Percentiles rank a stretch among this genome's conserved stretches.
These are phyloP conservation scores for Parambassis ranga DNA, from an alignment of 2,797 vertebrate genomes.

Conservation along the genomic window DNA sequence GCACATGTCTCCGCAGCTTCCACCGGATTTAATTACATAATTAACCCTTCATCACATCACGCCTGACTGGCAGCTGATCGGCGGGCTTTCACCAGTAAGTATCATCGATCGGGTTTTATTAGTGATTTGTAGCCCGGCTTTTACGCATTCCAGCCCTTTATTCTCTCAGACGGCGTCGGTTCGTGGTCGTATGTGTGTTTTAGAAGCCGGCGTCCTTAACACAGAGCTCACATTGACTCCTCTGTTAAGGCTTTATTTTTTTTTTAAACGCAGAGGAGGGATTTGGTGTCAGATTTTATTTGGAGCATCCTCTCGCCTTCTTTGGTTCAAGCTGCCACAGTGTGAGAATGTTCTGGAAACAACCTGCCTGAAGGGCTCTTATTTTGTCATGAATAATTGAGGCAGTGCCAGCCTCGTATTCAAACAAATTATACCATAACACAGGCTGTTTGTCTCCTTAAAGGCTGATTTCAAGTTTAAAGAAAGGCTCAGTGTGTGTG, in stretches of 20 bases:
- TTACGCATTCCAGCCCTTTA: not conserved
- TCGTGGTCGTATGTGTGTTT: not conserved
- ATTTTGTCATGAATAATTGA: slow-evolving; percentile 52
- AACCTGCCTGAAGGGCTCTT: slow-evolving; percentile 34
- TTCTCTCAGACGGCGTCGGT: slow-evolving; percentile 1
- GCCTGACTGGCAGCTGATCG: slow-evolving; percentile 21
- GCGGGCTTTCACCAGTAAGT: slow-evolving; percentile 57
- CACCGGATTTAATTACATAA: slow-evolving; percentile 30
- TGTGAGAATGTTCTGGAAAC: slow-evolving; percentile 72
- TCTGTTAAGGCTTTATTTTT: not conserved
- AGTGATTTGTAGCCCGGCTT: not conserved
- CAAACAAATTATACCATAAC: not conserved
- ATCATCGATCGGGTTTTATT: not conserved
- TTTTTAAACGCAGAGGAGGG: not conserved
- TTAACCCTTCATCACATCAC: not conserved
- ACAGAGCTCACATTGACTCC: not conserved
- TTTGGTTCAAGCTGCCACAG: slow-evolving; percentile 25
- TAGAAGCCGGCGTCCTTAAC: not conserved
- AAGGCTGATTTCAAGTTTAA: slow-evolving; percentile 39
- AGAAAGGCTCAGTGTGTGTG: not conserved
- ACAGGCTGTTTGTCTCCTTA: not conserved
- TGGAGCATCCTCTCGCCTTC: slow-evolving; percentile 30
- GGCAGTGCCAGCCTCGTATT: not conserved
- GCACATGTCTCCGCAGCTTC: slow-evolving; percentile 37
- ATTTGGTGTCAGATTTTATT: not conserved